Conservation (phyloP, 2,797 vertebrate genomes). For the Acipenser oxyrinchus region DNA sequence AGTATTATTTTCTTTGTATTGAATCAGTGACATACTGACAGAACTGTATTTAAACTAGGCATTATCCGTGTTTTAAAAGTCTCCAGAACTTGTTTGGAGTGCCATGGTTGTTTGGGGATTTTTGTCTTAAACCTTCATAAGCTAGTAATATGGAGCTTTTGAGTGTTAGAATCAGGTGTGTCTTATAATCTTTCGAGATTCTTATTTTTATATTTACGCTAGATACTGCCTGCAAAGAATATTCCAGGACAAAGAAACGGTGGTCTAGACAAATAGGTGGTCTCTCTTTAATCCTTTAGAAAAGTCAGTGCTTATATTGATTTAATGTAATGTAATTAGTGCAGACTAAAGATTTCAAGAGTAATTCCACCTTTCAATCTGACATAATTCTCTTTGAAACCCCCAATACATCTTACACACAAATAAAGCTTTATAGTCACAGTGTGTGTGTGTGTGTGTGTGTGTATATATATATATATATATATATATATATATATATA, state of each 20-base stretch:
- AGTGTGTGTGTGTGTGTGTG: neutral
- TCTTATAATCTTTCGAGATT: too few species aligned
- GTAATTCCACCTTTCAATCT: neutral
- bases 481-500: neutral
- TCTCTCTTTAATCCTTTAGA: neutral
- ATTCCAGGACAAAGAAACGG: neutral
- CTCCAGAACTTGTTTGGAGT: too few species aligned
- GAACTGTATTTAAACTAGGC: too few species aligned
- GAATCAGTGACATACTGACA: too few species aligned
- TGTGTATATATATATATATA: neutral
- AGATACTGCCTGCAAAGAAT: neutral
- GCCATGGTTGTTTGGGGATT: too few species aligned
- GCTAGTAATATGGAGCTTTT: too few species aligned
- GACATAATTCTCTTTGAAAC: neutral
- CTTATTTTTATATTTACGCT: neutral
- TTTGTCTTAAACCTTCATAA: too few species aligned
- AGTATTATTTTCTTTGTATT: too few species aligned
- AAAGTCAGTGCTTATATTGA: neutral
- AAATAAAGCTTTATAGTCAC: neutral
- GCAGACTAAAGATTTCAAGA: neutral
- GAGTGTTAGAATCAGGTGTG: too few species aligned
- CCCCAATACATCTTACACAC: neutral
- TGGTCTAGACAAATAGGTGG: neutral
- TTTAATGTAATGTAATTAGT: constrained; percentile 3
- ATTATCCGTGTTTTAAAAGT: too few species aligned